Evolutionary conservation across 2,797 vertebrate genomes (phyloP).

Genomic region (Apogon hyalosoma): DNA sequence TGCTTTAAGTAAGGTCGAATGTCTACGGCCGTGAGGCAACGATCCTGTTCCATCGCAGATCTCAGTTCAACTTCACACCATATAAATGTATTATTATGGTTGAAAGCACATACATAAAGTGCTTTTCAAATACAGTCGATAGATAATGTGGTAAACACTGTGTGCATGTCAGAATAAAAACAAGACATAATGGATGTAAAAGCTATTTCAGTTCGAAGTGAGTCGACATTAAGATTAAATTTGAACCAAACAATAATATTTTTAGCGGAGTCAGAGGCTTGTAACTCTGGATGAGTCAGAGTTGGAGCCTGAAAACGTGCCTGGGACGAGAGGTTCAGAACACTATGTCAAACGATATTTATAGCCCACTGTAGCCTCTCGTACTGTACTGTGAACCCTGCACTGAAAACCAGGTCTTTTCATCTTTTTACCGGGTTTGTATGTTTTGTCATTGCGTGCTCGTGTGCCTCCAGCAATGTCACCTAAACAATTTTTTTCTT

Average conservation of each 20-base stretch:
- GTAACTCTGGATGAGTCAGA: constrained; percentile 30
- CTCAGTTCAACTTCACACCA: not conserved
- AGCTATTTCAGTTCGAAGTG: not conserved
- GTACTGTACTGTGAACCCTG: constrained; percentile 43
- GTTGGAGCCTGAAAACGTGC: constrained; percentile 20
- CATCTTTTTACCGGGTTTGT: constrained; percentile 18
- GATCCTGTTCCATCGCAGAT: too few relatives aligned
- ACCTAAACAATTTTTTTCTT: constrained; percentile 17
- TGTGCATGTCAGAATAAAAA: too few relatives aligned
- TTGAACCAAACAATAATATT: not conserved
- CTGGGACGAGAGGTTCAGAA: constrained; percentile 39
- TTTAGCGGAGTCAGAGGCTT: constrained; percentile 25
- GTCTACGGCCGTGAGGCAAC: too few relatives aligned
- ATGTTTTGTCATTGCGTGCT: constrained; percentile 29
- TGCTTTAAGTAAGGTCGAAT: too few relatives aligned
- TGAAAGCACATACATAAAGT: constrained; percentile 2
- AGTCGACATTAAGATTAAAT: not conserved
- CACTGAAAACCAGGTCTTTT: constrained; percentile 42
- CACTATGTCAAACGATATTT: constrained; percentile 58
- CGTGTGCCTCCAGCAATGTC: constrained; percentile 25
- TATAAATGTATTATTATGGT: constrained; percentile 2
- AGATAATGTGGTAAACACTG: too few relatives aligned
- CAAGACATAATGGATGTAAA: not conserved
- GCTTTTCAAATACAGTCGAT: not conserved
- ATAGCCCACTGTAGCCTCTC: constrained; percentile 41